Evolutionary conservation across 2,113 vertebrate genomes (phyloP).

Genomic region (Corythornis vintsioides): DNA sequence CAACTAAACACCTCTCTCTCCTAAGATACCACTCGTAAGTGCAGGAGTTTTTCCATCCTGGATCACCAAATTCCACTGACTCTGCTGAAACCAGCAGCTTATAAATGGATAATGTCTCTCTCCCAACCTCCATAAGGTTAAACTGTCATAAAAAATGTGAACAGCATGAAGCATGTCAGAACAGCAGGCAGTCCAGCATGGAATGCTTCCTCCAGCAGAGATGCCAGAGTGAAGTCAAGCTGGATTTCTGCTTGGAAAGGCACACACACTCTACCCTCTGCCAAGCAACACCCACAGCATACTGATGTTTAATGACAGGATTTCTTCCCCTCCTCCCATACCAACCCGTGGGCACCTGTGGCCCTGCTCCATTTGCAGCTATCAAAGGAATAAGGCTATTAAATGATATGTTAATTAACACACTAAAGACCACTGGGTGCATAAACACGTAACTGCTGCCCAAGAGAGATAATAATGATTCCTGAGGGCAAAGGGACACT

Average conservation of each 20-base stretch:
- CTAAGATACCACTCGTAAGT: background rate
- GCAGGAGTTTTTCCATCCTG: background rate
- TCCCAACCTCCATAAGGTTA: background rate
- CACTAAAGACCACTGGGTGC: background rate
- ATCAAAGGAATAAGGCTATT: background rate
- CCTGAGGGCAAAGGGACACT: background rate
- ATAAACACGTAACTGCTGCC: background rate
- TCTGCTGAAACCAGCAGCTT: constrained; percentile 22
- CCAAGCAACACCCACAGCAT: background rate
- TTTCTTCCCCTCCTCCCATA: background rate
- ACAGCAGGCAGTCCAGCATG: background rate
- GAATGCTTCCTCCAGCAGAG: background rate
- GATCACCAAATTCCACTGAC: background rate
- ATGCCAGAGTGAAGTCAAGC: background rate
- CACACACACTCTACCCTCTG: background rate
- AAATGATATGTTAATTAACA: background rate
- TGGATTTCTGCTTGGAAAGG: constrained; percentile 15
- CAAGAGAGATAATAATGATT: background rate
- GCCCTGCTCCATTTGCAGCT: background rate
- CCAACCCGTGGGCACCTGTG: background rate
- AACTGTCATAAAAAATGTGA: background rate
- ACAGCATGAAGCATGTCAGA: background rate
- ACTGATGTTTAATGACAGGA: background rate
- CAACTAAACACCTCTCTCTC: background rate
- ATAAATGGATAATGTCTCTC: background rate